A percentile compares a stretch with the other conserved stretches of the same genome.
Evolutionary conservation across 2,797 vertebrate genomes (phyloP).

Genomic region (Lepilemur ruficaudatus): DNA sequence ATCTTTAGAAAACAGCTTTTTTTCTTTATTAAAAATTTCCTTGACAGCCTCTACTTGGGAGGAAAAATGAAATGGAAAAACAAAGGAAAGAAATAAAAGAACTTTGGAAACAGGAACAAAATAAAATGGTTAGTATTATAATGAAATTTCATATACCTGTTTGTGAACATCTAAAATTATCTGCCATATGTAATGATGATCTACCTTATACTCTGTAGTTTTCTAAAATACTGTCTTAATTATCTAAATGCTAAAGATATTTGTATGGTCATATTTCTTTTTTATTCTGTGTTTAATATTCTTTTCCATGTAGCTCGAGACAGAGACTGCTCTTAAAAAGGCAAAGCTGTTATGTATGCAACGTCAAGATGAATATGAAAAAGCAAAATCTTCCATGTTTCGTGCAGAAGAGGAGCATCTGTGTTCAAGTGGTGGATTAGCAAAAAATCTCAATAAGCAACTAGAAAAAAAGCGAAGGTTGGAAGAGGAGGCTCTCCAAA

Average conservation of each 20-base stretch:
- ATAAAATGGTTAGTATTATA: constrained; percentile 93
- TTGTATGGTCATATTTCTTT: background rate
- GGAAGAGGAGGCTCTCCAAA: constrained; percentile 96
- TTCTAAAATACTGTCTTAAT: background rate
- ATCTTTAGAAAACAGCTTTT: constrained; percentile 34
- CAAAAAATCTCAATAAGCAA: constrained; percentile 88
- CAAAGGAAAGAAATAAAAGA: constrained; percentile 98
- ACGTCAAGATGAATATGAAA: constrained; percentile 96
- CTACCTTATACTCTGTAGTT: background rate
- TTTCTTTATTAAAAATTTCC: constrained; percentile 1
- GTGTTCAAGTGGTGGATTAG: constrained; percentile 83
- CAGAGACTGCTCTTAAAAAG: constrained; percentile 93
- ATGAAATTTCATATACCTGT: background rate
- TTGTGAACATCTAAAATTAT: background rate
- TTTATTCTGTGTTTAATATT: constrained; percentile 21
- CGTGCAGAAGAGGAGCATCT: constrained; percentile 94
- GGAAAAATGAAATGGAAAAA: constrained; percentile 97
- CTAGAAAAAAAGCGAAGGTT: constrained; percentile 93
- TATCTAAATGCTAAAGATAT: background rate
- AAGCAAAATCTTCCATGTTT: constrained; percentile 92
- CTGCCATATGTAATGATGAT: background rate
- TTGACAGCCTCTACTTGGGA: constrained; percentile 92
- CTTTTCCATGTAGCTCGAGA: constrained; percentile 89
- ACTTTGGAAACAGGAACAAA: constrained; percentile 97
- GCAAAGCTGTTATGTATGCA: constrained; percentile 92